Percentiles rank a stretch among this genome's conserved stretches.
phyloP scores from a whole-genome alignment of 92 coral and sea anemone genomes.

The Pocillopora grandis region DNA sequence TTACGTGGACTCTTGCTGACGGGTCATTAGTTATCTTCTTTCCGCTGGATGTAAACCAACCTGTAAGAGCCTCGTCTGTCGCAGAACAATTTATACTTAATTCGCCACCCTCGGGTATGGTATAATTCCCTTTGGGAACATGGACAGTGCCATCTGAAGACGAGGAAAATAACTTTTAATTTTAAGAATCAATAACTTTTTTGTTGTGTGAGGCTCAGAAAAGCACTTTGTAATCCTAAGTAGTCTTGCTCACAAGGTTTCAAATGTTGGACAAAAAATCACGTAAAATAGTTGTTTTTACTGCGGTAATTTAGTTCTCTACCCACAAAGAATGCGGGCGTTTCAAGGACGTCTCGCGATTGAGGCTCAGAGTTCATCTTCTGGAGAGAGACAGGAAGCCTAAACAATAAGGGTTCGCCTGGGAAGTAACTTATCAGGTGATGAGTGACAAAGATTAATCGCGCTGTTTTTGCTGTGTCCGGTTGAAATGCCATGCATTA shows the following conservation, averaged over 20 bases:
- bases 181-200: background rate
- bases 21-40: conserved; percentile 27
- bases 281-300: no score
- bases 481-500: no score
- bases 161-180: background rate
- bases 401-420: no score
- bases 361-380: background rate
- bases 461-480: background rate
- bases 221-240: no score
- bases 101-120: conserved; percentile 42
- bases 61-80: conserved; percentile 43
- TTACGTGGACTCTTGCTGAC: conserved; percentile 59
- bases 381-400: background rate
- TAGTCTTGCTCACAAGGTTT: no score
- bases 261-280: no score
- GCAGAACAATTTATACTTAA: conserved; percentile 58
- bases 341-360: background rate
- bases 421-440: background rate
- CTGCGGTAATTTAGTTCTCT: no score
- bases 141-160: conserved; percentile 43
- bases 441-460: background rate
- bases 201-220: background rate
- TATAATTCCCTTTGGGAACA: conserved; percentile 34
- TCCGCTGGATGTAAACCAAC: conserved; percentile 63
- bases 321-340: background rate